Conservation (phyloP, 1,140 invertebrate species). For the Anastrepha ludens region DNA sequence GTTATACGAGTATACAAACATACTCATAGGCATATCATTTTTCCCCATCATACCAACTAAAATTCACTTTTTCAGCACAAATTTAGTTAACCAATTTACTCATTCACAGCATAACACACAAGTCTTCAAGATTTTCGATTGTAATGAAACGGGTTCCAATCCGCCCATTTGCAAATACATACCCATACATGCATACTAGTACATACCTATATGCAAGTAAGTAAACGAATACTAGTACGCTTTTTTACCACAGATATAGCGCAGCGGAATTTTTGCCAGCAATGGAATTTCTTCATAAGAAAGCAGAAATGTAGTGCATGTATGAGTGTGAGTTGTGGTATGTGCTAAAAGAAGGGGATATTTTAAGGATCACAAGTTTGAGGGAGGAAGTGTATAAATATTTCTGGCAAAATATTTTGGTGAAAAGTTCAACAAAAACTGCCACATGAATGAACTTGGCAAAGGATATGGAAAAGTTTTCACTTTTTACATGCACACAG, state of each 20-base stretch:
- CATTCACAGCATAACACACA: background rate
- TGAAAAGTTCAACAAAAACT: constrained; percentile 33
- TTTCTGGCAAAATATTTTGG: constrained; percentile 51
- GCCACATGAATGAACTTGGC: constrained; percentile 47
- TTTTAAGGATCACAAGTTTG: constrained; percentile 23
- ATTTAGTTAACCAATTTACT: background rate
- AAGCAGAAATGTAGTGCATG: background rate
- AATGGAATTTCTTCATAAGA: constrained; percentile 43
- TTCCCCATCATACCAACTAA: background rate
- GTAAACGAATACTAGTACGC: background rate
- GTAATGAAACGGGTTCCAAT: constrained; percentile 16
- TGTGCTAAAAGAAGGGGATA: background rate
- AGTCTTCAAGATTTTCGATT: constrained; percentile 43
- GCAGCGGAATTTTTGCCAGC: constrained; percentile 33
- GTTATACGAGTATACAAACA: too few relatives aligned
- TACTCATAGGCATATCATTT: too few relatives aligned
- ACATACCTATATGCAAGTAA: too few relatives aligned
- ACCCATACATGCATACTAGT: background rate
- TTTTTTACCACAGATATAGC: constrained; percentile 11
- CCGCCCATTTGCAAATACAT: background rate
- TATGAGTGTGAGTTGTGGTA: background rate
- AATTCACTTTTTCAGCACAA: constrained; percentile 5
- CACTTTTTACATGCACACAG: constrained; percentile 28
- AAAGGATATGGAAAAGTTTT: constrained; percentile 49
- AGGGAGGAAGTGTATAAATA: constrained; percentile 34